These are phyloP conservation scores for Cryptus viduatorius DNA, from an alignment of 2,888 invertebrate species.

Conservation along the genomic window DNA sequence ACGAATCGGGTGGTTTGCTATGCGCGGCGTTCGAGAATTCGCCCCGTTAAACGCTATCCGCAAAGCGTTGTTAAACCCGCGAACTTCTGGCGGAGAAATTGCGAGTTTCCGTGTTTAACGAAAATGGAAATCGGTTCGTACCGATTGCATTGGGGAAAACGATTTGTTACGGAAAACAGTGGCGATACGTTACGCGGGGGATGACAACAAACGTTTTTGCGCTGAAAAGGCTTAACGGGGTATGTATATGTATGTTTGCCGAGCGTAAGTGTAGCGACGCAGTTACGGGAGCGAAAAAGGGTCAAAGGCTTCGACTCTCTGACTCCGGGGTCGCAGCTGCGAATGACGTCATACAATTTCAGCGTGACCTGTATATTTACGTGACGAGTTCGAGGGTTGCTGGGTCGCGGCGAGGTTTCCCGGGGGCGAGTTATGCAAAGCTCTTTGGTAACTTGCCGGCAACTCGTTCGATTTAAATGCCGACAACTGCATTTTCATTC, in stretches of 20 bases:
- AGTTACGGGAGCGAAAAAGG: slow-evolving; percentile 34
- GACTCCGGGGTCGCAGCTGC: slow-evolving; percentile 49
- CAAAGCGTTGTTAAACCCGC: slow-evolving; percentile 7
- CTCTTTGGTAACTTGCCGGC: slow-evolving; percentile 10
- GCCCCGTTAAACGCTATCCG: not conserved
- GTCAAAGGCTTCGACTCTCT: slow-evolving; percentile 48
- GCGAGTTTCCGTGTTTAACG: no score
- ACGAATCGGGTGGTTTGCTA: not conserved
- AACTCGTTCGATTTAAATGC: slow-evolving; percentile 53
- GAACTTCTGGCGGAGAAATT: not conserved
- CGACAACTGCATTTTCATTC: not conserved
- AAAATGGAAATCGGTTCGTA: no score
- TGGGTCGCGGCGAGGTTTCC: slow-evolving; percentile 16
- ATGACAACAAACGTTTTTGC: no score
- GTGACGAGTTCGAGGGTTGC: slow-evolving; percentile 57
- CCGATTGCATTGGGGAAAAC: no score
- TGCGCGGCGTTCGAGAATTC: not conserved
- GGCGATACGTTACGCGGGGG: no score
- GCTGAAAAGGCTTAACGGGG: no score
- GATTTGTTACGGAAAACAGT: no score
- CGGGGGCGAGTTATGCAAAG: slow-evolving; percentile 38
- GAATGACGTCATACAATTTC: slow-evolving; percentile 61
- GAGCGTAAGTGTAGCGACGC: not conserved
- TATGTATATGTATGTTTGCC: not conserved
- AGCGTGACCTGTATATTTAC: slow-evolving; percentile 57